phyloP scores from a whole-genome alignment of 2,113 vertebrate genomes.

The Recurvirostra avosetta region DNA sequence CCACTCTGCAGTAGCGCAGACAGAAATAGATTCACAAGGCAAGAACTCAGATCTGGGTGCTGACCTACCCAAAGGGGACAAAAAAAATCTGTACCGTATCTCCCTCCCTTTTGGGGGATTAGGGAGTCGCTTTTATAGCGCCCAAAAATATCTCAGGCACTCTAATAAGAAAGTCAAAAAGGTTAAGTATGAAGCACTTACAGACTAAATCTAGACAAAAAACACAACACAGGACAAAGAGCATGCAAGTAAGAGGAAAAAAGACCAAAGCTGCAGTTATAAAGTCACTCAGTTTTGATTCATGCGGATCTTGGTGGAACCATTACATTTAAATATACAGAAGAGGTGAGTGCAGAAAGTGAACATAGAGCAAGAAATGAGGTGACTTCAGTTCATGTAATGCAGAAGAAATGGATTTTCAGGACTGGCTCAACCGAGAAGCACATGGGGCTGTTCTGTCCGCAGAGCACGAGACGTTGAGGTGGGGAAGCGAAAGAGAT shows the following conservation, averaged over 20 bases:
- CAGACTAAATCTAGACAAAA: background rate
- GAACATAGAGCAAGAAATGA: background rate
- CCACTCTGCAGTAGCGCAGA: background rate
- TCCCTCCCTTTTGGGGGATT: background rate
- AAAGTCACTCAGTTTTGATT: background rate
- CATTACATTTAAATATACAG: rapidly evolving
- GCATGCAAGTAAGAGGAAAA: background rate
- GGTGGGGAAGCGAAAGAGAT: background rate
- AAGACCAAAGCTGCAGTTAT: background rate
- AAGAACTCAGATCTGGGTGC: background rate
- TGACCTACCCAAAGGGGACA: background rate
- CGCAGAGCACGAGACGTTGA: background rate
- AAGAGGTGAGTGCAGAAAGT: background rate
- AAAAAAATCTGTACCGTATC: background rate
- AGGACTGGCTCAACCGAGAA: background rate
- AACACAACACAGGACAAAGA: background rate
- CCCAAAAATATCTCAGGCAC: background rate
- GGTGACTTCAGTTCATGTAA: background rate
- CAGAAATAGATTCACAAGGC: background rate
- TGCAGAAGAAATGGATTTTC: background rate
- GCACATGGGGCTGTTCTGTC: background rate
- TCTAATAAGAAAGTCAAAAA: background rate
- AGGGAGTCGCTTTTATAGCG: background rate
- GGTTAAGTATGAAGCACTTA: background rate
- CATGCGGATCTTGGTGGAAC: background rate